Base-by-base conservation (phyloP, 2,888 invertebrate genomes). In the Dinocampus coccinellae region DNA sequence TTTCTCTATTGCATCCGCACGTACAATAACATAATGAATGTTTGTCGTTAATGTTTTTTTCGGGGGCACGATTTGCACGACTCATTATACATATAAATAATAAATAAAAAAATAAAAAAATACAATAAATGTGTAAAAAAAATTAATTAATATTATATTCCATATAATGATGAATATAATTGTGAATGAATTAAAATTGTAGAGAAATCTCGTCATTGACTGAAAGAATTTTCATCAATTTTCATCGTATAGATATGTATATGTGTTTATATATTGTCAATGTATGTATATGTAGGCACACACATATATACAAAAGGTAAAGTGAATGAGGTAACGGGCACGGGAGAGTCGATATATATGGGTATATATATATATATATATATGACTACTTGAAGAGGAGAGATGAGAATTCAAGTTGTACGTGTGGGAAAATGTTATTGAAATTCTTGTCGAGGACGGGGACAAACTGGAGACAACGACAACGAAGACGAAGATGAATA, bases 381-480 rank as follows among this genome's bases (percentile, higher is more conserved):
- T 57, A 16, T 39, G 67, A 58, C 29, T 58, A 61, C 66, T 70
- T 52, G 60, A 42, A 55, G 63, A 42, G 70, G 73, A 71, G 67
- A 67, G 69, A 74, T 69, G 72, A 53, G 63, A 70, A 66, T 55
- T 39, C 61, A 69, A 68, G 74, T 70, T 58, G 57, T 66, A 75
- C 74, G 74, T 80, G 82, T 84, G 84, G 80, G 85, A 84, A 84
- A 85, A 83, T 79, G 77, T 79, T 79, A 78, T 77, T 79, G 79
- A 75, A 79, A 77, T 81, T 80, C 78, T 78, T 79, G 76, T 70
- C 76, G 75, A 74, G 77, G 75, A 77, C 75, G 76, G 61, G 75
- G 66, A 70, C 57, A 69, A 74, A 74, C 67, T 62, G 69, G 66
- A 68, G 75, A 73, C 69, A n/a, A 34, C 13, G 34, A 33, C 29